Percentiles rank a stretch among this genome's conserved stretches.
phyloP scores from a whole-genome alignment of 2,888 invertebrate genomes.

The Catocala sponsa region DNA sequence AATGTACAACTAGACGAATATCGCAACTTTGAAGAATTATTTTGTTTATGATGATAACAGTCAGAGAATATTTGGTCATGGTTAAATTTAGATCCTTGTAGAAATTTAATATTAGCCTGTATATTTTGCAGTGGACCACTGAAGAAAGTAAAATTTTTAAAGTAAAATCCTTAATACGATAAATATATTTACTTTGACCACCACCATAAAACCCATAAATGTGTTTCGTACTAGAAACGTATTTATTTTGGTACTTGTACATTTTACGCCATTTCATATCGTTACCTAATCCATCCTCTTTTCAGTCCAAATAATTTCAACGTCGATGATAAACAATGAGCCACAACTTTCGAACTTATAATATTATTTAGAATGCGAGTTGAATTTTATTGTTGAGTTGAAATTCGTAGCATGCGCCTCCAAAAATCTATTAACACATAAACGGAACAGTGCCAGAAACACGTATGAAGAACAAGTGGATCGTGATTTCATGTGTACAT shows the following conservation, averaged over 20 bases:
- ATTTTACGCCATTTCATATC: too few relatives aligned
- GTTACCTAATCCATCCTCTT: too few relatives aligned
- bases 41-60: neutral
- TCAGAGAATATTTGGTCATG: neutral
- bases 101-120: neutral
- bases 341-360: neutral
- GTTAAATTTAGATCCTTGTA: too few relatives aligned
- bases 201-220: too few relatives aligned
- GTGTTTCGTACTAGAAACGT: too few relatives aligned
- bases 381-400: too few relatives aligned
- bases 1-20: neutral
- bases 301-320: too few relatives aligned
- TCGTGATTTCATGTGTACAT: constrained; percentile 53
- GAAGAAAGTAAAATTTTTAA: too few relatives aligned
- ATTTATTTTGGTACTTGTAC: too few relatives aligned
- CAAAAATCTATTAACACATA: constrained; percentile 21
- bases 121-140: too few relatives aligned
- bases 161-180: too few relatives aligned
- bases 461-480: constrained; percentile 45
- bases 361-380: neutral
- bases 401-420: neutral
- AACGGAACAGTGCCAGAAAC: constrained; percentile 27
- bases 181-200: too few relatives aligned
- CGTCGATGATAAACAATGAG: neutral
- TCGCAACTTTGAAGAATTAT: neutral